Base-by-base conservation (phyloP, 2,797 vertebrate genomes). In the Tokudaia tokunoshimensis region DNA sequence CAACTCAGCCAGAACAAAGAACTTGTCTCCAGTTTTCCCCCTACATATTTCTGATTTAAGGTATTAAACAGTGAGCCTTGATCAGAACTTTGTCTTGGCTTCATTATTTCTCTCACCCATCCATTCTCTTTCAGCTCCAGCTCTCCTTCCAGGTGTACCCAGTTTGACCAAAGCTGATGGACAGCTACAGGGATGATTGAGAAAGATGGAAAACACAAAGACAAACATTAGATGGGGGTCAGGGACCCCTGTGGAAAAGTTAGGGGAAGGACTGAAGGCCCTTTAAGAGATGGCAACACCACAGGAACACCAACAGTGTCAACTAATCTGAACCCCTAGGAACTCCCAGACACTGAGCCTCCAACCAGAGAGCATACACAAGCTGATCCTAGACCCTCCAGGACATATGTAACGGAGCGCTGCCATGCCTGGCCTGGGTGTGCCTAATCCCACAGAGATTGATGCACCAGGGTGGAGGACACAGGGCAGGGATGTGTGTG, bases 401-500 rank as follows among this genome's bases (percentile, higher is more conserved):
- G n/a, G 1, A 37, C 8, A 72, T 20, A 37, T 20, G n/a, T 72
- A 72, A 1, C 70, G 37, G 19, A 72, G 70, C 0, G 1, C 8
- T 37, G 19, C n/a, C n/a, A 72, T 72, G 19, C 20, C 70, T 10
- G n/a, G 19, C 70, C n/a, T 72, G 9, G 37, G n/a, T 72, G n/a
- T 72, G 3, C 8, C 70, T 72, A 72, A 72, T 37, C n/a, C 19
- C 37, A 19, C n/a, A 37, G n/a, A 72, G 8, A 4, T 72, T 37
- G 70, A 72, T 72, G 17, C 8, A 20, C n/a, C 8, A 67, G 8
- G n/a, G 7, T 72, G 7, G 8, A 72, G 17, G 1, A 72, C 20
- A 72, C 67, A 72, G 7, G 5, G 17, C 3, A 0, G 7, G 15
- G 34, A 15, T 7, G 31, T n/a, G 17, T 6, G 34, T 9, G 5